A percentile compares a stretch with the other conserved stretches of the same genome.
phyloP scores from a whole-genome alignment of 1,140 invertebrate genomes.

The Anagrus nilaparvatae region DNA sequence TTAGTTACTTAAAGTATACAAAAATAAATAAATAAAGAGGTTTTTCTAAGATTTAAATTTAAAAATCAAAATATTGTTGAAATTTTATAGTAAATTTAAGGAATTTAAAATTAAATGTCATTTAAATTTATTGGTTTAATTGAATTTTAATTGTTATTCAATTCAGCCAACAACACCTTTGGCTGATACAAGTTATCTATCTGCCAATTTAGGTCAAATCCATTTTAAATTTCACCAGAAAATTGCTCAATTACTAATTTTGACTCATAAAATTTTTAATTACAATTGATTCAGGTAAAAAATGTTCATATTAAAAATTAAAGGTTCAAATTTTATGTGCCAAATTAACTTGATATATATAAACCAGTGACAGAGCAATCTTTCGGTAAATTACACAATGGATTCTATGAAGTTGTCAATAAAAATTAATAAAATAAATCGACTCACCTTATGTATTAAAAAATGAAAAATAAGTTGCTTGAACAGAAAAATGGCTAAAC shows the following conservation, averaged over 20 bases:
- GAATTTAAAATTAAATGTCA: not conserved
- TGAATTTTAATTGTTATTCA: too few relatives aligned
- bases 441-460: slow-evolving; percentile 27
- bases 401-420: not conserved
- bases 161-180: too few relatives aligned
- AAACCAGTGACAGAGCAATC: not conserved
- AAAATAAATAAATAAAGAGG: not conserved
- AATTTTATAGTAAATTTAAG: not conserved
- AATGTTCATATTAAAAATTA: not conserved
- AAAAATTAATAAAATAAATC: not conserved
- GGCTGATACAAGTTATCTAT: too few relatives aligned
- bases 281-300: not conserved
- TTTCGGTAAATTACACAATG: not conserved
- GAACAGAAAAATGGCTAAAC: slow-evolving; percentile 23
- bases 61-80: not conserved
- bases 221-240: too few relatives aligned
- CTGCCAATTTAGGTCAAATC: too few relatives aligned
- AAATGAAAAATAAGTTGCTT: slow-evolving; percentile 24
- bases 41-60: not conserved
- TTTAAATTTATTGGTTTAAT: not conserved
- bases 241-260: too few relatives aligned
- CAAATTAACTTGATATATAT: not conserved
- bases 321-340: not conserved
- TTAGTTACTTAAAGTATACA: not conserved
- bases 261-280: too few relatives aligned